Conservation (phyloP, 2,888 invertebrate genomes). For the Drosophila quinaria region DNA sequence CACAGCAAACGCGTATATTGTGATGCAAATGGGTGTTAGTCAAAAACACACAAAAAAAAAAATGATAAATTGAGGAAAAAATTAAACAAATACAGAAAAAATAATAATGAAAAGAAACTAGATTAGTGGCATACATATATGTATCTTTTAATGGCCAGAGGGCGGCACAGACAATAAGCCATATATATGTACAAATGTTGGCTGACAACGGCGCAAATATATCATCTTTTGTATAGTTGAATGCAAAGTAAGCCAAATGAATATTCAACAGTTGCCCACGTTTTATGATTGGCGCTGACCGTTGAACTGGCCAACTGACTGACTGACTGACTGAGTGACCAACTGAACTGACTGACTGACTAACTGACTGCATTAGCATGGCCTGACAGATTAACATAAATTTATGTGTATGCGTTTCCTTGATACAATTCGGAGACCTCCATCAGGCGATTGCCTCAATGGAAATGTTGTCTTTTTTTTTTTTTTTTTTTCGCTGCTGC, state of each 20-base stretch:
- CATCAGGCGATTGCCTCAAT: slow-evolving; percentile 53
- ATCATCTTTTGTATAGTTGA: slow-evolving; percentile 70
- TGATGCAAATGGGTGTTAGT: slow-evolving; percentile 67
- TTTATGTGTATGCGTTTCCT: slow-evolving; percentile 72
- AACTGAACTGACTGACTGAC: slow-evolving; percentile 31
- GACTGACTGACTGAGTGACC: slow-evolving; percentile 25
- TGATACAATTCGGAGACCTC: slow-evolving; percentile 78
- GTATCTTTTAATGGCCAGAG: slow-evolving; percentile 62
- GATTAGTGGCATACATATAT: slow-evolving; percentile 51
- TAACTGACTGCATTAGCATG: slow-evolving; percentile 71
- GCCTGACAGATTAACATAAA: slow-evolving; percentile 71
- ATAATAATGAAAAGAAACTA: slow-evolving; percentile 44
- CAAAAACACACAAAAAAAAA: slow-evolving; percentile 36
- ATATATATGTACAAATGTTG: slow-evolving; percentile 1
- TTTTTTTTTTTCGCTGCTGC: slow-evolving; percentile 16
- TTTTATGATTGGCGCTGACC: slow-evolving; percentile 73
- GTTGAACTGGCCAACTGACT: slow-evolving; percentile 64
- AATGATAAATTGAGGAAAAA: slow-evolving; percentile 21
- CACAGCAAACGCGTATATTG: slow-evolving; percentile 50
- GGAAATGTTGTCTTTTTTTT: slow-evolving; percentile 43
- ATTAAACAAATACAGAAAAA: slow-evolving; percentile 10
- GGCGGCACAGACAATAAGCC: slow-evolving; percentile 46
- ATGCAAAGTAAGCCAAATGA: slow-evolving; percentile 73
- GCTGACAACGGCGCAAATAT: slow-evolving; percentile 50
- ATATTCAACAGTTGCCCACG: slow-evolving; percentile 69